A percentile compares a stretch with the other conserved stretches of the same genome.
Evolutionary conservation across 2,113 vertebrate genomes (phyloP).

Genomic region (Leptodactylus fuscus): DNA sequence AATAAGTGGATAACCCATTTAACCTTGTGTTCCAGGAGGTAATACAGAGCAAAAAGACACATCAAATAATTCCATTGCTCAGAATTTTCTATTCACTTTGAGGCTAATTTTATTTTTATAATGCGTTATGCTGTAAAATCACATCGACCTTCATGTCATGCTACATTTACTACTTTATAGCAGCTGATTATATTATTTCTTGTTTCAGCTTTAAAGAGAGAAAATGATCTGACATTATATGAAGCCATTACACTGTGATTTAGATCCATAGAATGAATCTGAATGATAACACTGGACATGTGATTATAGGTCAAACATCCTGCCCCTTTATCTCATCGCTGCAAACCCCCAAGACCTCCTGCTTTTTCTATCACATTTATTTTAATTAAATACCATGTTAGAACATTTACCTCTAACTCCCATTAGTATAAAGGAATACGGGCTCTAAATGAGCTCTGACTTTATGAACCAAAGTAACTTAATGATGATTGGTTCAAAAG

Average conservation of each 20-base stretch:
- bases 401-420: not conserved
- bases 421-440: not conserved
- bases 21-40: too few relatives aligned
- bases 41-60: too few relatives aligned
- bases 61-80: too few relatives aligned
- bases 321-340: not conserved
- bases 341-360: not conserved
- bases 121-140: not conserved
- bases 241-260: not conserved
- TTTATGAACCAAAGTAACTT: not conserved
- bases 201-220: not conserved
- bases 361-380: not conserved
- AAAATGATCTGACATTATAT: not conserved
- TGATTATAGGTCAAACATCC: not conserved
- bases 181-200: not conserved
- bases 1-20: too few relatives aligned
- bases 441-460: not conserved
- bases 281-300: not conserved
- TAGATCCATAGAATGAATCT: not conserved
- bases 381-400: not conserved
- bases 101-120: not conserved
- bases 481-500: not conserved
- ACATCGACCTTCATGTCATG: not conserved
- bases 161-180: not conserved
- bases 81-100: not conserved